Evolutionary conservation across 2,113 vertebrate genomes (phyloP), one percentile per base, ranked within the genome.

Genomic region (Trinectes maculatus): DNA sequence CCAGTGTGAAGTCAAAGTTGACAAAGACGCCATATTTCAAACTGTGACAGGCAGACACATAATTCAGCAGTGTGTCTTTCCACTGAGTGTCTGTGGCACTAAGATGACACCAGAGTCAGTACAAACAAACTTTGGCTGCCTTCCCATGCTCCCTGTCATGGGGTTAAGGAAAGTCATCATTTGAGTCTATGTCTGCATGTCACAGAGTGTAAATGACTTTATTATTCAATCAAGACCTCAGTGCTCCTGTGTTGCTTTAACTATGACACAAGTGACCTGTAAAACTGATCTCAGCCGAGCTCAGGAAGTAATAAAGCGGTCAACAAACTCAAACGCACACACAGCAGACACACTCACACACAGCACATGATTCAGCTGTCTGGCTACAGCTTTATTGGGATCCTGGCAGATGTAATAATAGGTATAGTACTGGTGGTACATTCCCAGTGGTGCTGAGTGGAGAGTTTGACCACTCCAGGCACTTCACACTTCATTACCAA

Each of bases 401-500:
- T 68, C 46, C 58, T 70, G 46, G 74, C 51, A 74, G 22, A 74
- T 68, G 58, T 66, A 85, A 76, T 82, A 88, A 68, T 66, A 73
- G 46, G 54, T 79, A 53, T 0, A 46, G 18, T 47, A 54, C 57
- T 66, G 59, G 65, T 48, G 62, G 67, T 65, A 19, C 74, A 55
- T 49, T 83, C 79, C 81, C 81, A 72, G 46, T 34, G 24, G 70
- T 74, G 80, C 74, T 85, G 79, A 86, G 60, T 70, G 60, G 53
- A 71, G 71, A 58, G 47, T 79, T 80, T 88, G 75, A 60, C 71
- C 71, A 77, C 76, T 84, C 60, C 9, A 47, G 75, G 61, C 55
- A 53, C 82, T 84, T 86, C 80, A 80, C 80, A 89, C 77, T 80
- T 84, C 75, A 89, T 91, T 86, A 84, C 83, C 71, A 64, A 72